A percentile compares a stretch with the other conserved stretches of the same genome.
These are phyloP conservation scores for Drepana falcataria DNA, from an alignment of 2,888 invertebrate genomes.

Conservation along the genomic window DNA sequence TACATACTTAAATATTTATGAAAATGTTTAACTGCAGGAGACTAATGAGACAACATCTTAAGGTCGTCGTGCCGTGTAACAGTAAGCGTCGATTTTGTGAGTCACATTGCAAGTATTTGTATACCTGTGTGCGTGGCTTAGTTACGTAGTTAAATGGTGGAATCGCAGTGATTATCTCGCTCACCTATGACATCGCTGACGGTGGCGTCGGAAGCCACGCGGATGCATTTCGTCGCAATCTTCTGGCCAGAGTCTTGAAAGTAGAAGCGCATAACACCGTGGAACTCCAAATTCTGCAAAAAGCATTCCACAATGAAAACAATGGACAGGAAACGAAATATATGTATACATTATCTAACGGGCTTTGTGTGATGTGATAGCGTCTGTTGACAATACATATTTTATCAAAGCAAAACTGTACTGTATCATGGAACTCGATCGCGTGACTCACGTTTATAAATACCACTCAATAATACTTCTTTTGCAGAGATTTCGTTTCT, in stretches of 20 bases:
- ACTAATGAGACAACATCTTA: too few relatives aligned
- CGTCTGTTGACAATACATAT: neutral
- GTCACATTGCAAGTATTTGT: neutral
- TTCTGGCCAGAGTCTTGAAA: constrained; percentile 99
- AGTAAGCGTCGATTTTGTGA: neutral
- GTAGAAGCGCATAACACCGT: constrained; percentile 99
- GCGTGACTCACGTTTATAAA: constrained; percentile 13
- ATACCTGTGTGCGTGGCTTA: neutral
- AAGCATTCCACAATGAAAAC: constrained; percentile 1
- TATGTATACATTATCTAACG: neutral
- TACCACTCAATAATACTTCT: neutral
- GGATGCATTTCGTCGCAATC: constrained; percentile 98
- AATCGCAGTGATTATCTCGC: constrained; percentile 9
- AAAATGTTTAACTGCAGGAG: too few relatives aligned
- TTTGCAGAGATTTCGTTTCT: neutral
- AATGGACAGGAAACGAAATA: constrained; percentile 3
- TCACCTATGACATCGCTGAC: constrained; percentile 95
- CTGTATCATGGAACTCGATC: constrained; percentile 13
- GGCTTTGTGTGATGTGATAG: neutral
- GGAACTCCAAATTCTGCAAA: constrained; percentile 96
- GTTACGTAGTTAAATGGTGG: neutral
- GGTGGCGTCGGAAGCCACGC: constrained; percentile 97
- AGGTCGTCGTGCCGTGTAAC: neutral
- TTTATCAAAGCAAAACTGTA: constrained; percentile 3
- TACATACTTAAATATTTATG: too few relatives aligned